Conservation (phyloP, 2,113 vertebrate genomes). For the Cacatua alba region DNA sequence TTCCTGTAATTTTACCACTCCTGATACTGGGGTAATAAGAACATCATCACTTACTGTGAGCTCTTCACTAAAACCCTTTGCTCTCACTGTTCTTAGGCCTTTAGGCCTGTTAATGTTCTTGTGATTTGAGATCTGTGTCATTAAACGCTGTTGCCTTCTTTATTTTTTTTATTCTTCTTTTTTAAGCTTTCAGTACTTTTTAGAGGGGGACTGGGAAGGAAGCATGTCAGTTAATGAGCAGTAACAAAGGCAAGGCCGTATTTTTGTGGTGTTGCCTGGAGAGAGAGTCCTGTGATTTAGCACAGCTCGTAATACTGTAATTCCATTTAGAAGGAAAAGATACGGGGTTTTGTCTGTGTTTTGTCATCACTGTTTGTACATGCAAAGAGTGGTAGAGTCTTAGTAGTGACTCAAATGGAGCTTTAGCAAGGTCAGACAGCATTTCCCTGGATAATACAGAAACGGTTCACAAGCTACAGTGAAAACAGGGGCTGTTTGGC, state of each 20-base stretch:
- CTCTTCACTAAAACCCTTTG: background rate
- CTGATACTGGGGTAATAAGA: conserved; percentile 7
- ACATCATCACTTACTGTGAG: background rate
- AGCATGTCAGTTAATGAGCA: background rate
- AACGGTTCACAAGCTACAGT: background rate
- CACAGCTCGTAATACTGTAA: background rate
- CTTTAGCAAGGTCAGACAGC: background rate
- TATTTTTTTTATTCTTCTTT: background rate
- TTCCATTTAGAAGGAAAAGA: background rate
- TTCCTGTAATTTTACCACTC: conserved; percentile 14
- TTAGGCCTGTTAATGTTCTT: background rate
- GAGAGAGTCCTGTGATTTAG: background rate
- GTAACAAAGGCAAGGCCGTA: background rate
- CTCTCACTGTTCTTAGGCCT: background rate
- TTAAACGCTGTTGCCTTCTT: background rate
- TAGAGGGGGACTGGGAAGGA: background rate
- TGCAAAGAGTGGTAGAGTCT: background rate
- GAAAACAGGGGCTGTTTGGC: background rate
- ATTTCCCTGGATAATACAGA: background rate
- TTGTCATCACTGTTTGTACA: background rate
- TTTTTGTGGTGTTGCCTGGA: background rate
- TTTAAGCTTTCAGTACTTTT: background rate
- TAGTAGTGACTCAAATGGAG: background rate
- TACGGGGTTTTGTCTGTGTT: background rate
- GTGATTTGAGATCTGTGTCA: background rate